phyloP scores from a whole-genome alignment of 2,113 vertebrate genomes.

The Myotis davidii region DNA sequence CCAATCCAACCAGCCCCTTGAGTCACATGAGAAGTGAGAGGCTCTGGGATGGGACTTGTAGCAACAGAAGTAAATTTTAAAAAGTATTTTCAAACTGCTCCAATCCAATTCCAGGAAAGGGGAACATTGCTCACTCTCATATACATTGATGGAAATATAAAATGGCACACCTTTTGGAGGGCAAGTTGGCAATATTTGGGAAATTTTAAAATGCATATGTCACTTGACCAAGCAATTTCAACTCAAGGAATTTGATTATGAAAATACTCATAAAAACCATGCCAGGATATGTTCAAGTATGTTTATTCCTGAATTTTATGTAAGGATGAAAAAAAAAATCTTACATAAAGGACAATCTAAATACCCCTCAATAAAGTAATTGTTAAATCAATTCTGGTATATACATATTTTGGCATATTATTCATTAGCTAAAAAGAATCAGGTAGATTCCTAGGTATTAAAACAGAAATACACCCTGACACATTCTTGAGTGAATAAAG shows the following conservation, averaged over 20 bases:
- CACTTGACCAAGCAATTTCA: constrained; percentile 13
- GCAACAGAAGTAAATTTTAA: constrained; percentile 16
- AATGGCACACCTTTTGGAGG: background rate
- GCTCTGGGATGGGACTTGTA: background rate
- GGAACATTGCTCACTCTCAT: background rate
- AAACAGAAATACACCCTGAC: constrained; percentile 29
- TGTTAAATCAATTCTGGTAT: background rate
- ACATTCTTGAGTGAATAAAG: constrained; percentile 11
- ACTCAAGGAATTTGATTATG: background rate
- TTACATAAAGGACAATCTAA: background rate
- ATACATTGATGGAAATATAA: background rate
- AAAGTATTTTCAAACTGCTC: background rate
- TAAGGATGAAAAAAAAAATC: constrained; percentile 1
- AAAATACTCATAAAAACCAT: background rate
- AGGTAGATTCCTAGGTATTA: background rate
- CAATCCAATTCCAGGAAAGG: background rate
- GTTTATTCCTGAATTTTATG: background rate
- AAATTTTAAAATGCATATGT: background rate
- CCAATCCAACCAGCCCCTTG: background rate
- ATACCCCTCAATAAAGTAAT: background rate
- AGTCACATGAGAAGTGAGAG: background rate
- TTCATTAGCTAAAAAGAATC: constrained; percentile 8
- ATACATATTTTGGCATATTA: background rate
- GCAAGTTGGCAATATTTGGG: background rate
- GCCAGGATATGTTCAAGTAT: background rate